phyloP scores from a whole-genome alignment of 92 coral and sea anemone genomes.

The Zoanthus solanderi region DNA sequence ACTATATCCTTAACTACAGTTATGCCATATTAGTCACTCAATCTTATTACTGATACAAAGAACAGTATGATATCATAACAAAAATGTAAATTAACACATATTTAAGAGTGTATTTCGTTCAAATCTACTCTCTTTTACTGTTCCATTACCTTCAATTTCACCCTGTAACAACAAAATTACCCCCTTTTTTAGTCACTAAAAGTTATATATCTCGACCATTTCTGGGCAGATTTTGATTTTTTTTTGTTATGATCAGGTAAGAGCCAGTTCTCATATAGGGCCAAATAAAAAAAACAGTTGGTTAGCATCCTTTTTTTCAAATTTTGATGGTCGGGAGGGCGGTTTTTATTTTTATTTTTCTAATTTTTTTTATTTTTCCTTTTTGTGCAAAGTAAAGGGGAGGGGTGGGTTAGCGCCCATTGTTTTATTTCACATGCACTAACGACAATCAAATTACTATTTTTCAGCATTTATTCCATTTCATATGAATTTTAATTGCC shows the following conservation, averaged over 20 bases:
- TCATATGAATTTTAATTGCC: conserved; percentile 17
- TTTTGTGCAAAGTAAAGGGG: not conserved
- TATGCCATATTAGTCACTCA: conserved; percentile 6
- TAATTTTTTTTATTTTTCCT: not conserved
- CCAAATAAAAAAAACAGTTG: too few relatives aligned
- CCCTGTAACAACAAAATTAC: conserved; percentile 28
- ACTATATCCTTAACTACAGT: too few relatives aligned
- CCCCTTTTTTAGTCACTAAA: conserved; percentile 12
- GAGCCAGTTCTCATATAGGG: too few relatives aligned
- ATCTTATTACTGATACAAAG: conserved; percentile 7
- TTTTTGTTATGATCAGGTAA: too few relatives aligned
- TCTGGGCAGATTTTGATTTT: not conserved
- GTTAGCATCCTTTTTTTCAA: too few relatives aligned
- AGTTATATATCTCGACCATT: conserved; percentile 4
- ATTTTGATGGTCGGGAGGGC: not conserved
- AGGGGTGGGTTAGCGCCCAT: conserved; percentile 24
- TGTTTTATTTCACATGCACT: conserved; percentile 39
- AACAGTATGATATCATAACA: conserved; percentile 3
- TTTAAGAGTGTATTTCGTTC: conserved; percentile 15
- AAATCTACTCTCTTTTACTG: conserved; percentile 19
- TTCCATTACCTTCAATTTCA: conserved; percentile 8
- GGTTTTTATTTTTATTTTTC: conserved; percentile 13
- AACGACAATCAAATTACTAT: conserved; percentile 25
- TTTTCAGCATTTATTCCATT: conserved; percentile 35
- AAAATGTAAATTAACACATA: conserved; percentile 3